phyloP scores from a whole-genome alignment of 2,113 vertebrate genomes.

The Callochromis pleurospilus region DNA sequence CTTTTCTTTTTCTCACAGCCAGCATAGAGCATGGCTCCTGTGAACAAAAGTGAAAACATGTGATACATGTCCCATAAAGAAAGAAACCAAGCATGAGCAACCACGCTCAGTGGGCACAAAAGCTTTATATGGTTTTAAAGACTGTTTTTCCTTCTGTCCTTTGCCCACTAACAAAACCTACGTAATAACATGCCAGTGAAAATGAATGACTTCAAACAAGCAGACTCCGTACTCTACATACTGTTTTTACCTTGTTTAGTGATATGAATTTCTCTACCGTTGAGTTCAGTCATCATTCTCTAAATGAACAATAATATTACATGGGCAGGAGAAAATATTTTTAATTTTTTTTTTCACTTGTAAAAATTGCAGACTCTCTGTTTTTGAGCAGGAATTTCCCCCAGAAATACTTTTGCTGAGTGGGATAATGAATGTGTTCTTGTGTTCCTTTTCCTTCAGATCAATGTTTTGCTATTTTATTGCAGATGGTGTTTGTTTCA shows the following conservation, averaged over 20 bases:
- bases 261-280: rapidly evolving
- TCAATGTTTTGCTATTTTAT: rapidly evolving
- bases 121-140: rapidly evolving
- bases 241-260: rapidly evolving
- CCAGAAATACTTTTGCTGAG: not conserved
- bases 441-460: rapidly evolving
- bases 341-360: rapidly evolving
- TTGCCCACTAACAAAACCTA: not conserved
- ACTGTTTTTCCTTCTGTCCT: not conserved
- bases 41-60: not conserved
- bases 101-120: rapidly evolving
- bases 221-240: rapidly evolving
- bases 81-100: rapidly evolving
- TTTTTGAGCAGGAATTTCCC: rapidly evolving
- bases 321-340: rapidly evolving
- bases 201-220: rapidly evolving
- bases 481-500: rapidly evolving
- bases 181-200: rapidly evolving
- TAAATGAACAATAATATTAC: rapidly evolving
- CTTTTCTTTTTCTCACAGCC: not conserved
- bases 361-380: rapidly evolving
- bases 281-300: rapidly evolving
- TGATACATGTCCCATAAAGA: rapidly evolving
- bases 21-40: rapidly evolving
- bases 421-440: rapidly evolving